Evolutionary conservation across 2,888 invertebrate genomes (phyloP).

Genomic region (Lottia gigantea): DNA sequence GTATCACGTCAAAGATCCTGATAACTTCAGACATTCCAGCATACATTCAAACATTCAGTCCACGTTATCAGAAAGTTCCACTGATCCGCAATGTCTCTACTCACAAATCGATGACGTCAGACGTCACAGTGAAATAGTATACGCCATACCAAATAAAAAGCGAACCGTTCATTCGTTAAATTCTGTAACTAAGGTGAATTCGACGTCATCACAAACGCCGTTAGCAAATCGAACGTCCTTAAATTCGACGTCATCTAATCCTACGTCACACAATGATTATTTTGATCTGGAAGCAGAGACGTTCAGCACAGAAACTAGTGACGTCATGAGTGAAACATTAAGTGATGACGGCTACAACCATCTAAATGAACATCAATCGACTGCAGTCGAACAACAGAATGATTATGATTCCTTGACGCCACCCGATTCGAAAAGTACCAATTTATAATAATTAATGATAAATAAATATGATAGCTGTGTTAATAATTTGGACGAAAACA

Average conservation of each 20-base stretch:
- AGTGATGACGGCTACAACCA: neutral
- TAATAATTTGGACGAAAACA: too few species aligned
- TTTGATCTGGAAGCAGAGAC: neutral
- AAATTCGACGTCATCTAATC: too few species aligned
- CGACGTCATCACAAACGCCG: too few species aligned
- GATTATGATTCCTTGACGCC: neutral
- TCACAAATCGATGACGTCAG: neutral
- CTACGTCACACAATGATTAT: neutral
- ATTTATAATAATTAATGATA: neutral
- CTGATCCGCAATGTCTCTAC: neutral
- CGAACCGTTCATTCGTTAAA: neutral
- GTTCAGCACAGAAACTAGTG: neutral
- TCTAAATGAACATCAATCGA: neutral
- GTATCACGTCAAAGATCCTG: slow-evolving; percentile 1
- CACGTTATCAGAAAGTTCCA: neutral
- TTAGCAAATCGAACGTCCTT: too few species aligned
- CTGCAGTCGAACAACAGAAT: neutral
- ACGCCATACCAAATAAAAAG: neutral
- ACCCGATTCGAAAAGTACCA: neutral
- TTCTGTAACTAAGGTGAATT: neutral
- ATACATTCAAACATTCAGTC: neutral
- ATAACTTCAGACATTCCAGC: neutral
- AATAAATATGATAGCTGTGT: too few species aligned
- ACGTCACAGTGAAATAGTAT: neutral
- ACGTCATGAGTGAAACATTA: neutral